Evolutionary conservation across 2,113 vertebrate species (phyloP).

Genomic region (Taxidea taxus): DNA sequence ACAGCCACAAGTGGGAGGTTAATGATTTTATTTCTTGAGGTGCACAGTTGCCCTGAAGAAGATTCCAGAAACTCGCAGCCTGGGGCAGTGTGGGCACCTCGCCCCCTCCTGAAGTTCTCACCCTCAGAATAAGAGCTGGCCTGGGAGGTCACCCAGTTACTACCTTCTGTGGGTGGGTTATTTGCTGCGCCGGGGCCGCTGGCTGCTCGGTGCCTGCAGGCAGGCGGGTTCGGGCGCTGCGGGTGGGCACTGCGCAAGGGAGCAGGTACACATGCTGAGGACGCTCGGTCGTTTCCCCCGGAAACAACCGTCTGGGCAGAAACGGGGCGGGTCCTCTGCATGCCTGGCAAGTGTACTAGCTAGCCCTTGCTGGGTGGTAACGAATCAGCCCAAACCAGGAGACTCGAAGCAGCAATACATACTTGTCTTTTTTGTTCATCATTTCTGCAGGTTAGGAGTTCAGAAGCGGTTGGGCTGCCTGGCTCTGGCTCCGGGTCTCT

Average conservation of each 20-base stretch:
- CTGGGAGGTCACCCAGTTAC: constrained; percentile 51
- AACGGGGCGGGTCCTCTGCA: fast-evolving
- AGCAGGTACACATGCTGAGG: neutral
- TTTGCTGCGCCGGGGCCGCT: neutral
- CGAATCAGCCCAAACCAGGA: neutral
- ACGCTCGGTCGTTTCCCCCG: neutral
- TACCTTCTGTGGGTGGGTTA: constrained; percentile 34
- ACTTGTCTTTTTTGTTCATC: neutral
- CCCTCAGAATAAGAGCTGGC: neutral
- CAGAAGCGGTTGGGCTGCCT: neutral
- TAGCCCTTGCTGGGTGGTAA: neutral
- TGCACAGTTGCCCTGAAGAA: neutral
- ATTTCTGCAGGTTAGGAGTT: neutral
- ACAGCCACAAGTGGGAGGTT: neutral
- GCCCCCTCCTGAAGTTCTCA: neutral
- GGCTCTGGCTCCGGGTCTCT: neutral
- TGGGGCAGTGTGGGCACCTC: neutral
- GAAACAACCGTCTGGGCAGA: neutral
- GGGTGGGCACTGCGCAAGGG: constrained; percentile 41
- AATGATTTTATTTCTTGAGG: neutral
- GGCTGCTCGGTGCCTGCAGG: neutral
- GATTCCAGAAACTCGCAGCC: neutral
- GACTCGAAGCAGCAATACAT: neutral
- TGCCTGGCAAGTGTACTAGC: neutral
- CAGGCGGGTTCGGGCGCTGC: constrained; percentile 22